Percentiles rank a stretch among this genome's conserved stretches.
Conservation (phyloP, 2,888 invertebrate species). For the Rhamphomyia laevipes region DNA sequence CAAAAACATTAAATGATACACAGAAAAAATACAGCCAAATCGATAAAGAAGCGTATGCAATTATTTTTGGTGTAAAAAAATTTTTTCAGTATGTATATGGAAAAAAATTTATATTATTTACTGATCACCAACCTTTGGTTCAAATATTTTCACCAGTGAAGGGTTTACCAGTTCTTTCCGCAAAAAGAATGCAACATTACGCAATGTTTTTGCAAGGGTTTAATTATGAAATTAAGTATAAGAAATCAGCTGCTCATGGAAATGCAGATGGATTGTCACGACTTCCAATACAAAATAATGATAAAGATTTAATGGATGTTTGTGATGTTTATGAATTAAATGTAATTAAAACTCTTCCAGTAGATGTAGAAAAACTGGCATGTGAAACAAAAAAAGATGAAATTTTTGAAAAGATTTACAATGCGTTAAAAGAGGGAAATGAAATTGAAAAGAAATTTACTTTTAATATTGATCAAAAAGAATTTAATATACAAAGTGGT, state of each 20-base stretch:
- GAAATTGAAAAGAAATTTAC: background rate
- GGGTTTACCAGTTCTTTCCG: constrained; percentile 12
- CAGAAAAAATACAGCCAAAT: background rate
- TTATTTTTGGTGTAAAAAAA: constrained; percentile 27
- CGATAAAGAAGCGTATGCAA: constrained; percentile 22
- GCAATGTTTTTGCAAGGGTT: constrained; percentile 11
- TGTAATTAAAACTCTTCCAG: background rate
- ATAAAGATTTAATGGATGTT: constrained; percentile 3
- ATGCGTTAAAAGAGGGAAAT: background rate
- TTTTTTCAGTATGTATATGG: constrained; percentile 34
- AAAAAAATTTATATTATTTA: constrained; percentile 27
- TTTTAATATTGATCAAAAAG: background rate
- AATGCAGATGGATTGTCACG: constrained; percentile 12
- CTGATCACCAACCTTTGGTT: constrained; percentile 16
- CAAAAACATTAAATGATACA: constrained; percentile 6
- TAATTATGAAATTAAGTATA: constrained; percentile 10
- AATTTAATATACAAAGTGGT: constrained; percentile 4
- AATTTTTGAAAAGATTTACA: background rate
- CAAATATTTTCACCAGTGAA: constrained; percentile 15
- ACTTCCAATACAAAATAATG: background rate
- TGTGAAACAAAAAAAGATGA: background rate
- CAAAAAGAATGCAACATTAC: constrained; percentile 15
- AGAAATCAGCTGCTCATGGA: constrained; percentile 7
- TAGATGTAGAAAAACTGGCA: background rate
- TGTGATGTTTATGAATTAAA: constrained; percentile 9